Evolutionary conservation across 2,113 vertebrate genomes (phyloP).

Genomic region (Shinisaurus crocodilurus): DNA sequence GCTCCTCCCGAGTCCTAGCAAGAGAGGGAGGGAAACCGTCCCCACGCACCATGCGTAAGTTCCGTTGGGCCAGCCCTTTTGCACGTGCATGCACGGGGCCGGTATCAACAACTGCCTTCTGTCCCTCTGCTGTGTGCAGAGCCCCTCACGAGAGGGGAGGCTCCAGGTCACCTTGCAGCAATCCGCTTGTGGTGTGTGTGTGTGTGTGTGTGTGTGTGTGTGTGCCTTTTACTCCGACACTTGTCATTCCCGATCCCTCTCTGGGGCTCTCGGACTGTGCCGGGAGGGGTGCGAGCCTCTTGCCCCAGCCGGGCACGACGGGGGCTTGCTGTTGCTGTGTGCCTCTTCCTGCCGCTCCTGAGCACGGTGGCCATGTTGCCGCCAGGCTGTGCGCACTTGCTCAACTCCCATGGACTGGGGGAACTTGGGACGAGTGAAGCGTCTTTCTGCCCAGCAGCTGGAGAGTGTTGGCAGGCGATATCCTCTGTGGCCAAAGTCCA

Average conservation of each 20-base stretch:
- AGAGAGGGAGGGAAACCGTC: too few species aligned
- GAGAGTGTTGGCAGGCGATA: neutral
- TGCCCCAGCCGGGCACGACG: neutral
- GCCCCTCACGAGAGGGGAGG: neutral
- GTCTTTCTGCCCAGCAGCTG: neutral
- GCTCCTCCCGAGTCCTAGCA: too few species aligned
- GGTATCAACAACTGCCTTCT: neutral
- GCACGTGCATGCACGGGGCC: neutral
- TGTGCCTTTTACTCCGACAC: neutral
- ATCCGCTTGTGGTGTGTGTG: neutral
- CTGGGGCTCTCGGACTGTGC: too few species aligned
- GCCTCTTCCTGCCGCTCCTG: neutral
- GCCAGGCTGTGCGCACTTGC: too few species aligned
- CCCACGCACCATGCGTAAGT: too few species aligned
- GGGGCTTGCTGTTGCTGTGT: neutral
- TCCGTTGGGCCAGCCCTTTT: neutral
- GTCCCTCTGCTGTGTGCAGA: too few species aligned
- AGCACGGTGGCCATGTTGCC: too few species aligned
- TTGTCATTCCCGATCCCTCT: neutral
- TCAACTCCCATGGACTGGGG: too few species aligned
- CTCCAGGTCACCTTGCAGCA: neutral
- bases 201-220: neutral
- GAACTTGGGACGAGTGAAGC: neutral
- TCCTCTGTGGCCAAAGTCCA: neutral
- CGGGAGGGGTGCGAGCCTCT: too few species aligned